Evolutionary conservation across 2,113 vertebrate genomes (phyloP).

Genomic region (Polyodon spathula): DNA sequence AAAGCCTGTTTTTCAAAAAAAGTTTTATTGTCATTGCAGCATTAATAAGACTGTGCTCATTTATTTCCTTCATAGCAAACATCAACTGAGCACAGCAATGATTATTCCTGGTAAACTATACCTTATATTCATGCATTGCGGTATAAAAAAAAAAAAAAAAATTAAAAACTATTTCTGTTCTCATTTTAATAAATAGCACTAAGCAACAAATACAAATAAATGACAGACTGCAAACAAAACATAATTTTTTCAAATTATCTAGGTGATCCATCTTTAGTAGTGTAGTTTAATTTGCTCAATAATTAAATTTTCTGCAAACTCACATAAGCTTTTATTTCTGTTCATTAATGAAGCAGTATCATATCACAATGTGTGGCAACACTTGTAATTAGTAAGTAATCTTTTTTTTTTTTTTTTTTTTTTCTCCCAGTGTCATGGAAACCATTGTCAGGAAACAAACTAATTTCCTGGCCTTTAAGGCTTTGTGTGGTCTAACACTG

Average conservation of each 20-base stretch:
- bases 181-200: conserved; percentile 59
- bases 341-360: conserved; percentile 57
- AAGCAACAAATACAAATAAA: conserved; percentile 49
- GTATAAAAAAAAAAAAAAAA: conserved; percentile 40
- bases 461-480: conserved; percentile 54
- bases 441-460: conserved; percentile 66
- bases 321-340: conserved; percentile 48
- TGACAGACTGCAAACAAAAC: conserved; percentile 45
- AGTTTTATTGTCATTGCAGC: too few relatives aligned
- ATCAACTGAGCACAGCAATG: too few relatives aligned
- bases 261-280: conserved; percentile 44
- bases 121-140: too few relatives aligned
- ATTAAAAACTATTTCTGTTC: conserved; percentile 47
- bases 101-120: too few relatives aligned
- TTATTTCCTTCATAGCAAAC: too few relatives aligned
- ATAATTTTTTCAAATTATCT: conserved; percentile 48
- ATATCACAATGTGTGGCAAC: conserved; percentile 47
- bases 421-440: conserved; percentile 61
- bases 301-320: conserved; percentile 49
- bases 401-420: conserved; percentile 61
- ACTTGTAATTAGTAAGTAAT: conserved; percentile 57
- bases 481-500: conserved; percentile 60
- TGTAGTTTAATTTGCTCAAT: conserved; percentile 54
- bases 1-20: too few relatives aligned
- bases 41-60: too few relatives aligned